Percentiles rank a stretch among this genome's conserved stretches.
These are phyloP conservation scores for Lethenteron camtschaticum DNA, from an alignment of 2,113 vertebrate species.

Conservation along the genomic window DNA sequence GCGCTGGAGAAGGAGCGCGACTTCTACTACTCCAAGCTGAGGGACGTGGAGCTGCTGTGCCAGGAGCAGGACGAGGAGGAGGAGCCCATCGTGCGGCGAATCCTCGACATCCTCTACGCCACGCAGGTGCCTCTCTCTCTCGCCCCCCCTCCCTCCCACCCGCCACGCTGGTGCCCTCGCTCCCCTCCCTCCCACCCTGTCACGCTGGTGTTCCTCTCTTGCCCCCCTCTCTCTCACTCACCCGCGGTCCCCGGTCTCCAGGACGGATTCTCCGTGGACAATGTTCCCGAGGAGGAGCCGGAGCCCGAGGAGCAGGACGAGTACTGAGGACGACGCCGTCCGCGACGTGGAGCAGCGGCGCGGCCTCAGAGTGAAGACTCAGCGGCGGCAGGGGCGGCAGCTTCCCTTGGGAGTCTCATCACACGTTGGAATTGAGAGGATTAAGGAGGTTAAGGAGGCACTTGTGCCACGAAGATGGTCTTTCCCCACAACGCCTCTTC, in stretches of 20 bases:
- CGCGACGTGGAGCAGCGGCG: too few species aligned
- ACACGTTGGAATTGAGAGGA: too few species aligned
- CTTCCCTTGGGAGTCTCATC: too few species aligned
- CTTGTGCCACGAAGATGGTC: too few species aligned
- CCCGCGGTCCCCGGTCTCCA: background rate
- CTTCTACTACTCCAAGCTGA: slow-evolving; percentile 96
- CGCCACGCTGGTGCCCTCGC: background rate
- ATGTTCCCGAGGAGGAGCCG: background rate
- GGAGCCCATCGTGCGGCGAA: slow-evolving; percentile 46
- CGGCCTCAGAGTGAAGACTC: too few species aligned
- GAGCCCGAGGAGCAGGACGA: background rate
- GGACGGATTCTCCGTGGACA: too few species aligned
- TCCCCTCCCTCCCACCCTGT: too few species aligned
- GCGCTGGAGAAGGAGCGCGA: slow-evolving; percentile 88
- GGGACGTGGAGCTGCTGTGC: slow-evolving; percentile 91
- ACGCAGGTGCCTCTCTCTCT: slow-evolving; percentile 39
- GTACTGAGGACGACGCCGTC: background rate
- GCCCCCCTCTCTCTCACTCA: background rate
- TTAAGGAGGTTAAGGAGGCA: too few species aligned
- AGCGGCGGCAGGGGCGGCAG: too few species aligned
- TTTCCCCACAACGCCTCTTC: too few species aligned
- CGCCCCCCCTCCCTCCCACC: background rate
- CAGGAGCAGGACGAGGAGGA: slow-evolving; percentile 78
- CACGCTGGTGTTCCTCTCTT: background rate
- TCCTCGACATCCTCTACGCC: slow-evolving; percentile 77